These are phyloP conservation scores for Melinaea menophilus DNA, from an alignment of 2,888 invertebrate genomes.

Conservation along the genomic window DNA sequence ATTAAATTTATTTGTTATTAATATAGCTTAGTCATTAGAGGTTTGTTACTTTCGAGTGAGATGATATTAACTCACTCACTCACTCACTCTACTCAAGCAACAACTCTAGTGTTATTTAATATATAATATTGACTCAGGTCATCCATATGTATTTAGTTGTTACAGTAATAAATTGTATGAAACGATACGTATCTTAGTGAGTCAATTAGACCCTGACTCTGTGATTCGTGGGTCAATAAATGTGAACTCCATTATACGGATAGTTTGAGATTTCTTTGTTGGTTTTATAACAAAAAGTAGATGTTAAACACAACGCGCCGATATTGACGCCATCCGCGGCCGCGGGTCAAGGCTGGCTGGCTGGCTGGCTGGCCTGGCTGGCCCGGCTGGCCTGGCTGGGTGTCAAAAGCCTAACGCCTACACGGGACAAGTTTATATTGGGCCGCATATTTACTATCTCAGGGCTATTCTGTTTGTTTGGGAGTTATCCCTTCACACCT, in stretches of 20 bases:
- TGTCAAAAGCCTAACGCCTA: slow-evolving; percentile 51
- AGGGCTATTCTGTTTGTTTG: slow-evolving; percentile 65
- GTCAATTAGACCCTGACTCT: slow-evolving; percentile 36
- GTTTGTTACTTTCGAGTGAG: not conserved
- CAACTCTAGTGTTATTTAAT: not conserved
- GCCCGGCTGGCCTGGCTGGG: no score
- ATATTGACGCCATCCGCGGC: slow-evolving; percentile 65
- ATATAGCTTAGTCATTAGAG: slow-evolving; percentile 21
- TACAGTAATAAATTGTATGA: slow-evolving; percentile 45
- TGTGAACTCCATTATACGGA: slow-evolving; percentile 29
- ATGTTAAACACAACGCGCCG: slow-evolving; percentile 68
- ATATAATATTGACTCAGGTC: not conserved
- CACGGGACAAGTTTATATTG: slow-evolving; percentile 50
- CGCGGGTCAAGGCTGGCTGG: slow-evolving; percentile 65
- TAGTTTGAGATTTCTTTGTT: slow-evolving; percentile 44
- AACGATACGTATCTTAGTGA: slow-evolving; percentile 24
- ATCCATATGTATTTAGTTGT: slow-evolving; percentile 16
- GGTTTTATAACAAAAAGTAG: slow-evolving; percentile 60
- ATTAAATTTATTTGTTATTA: slow-evolving; percentile 52
- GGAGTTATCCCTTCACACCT: slow-evolving; percentile 75
- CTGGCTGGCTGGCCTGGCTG: slow-evolving; percentile 60
- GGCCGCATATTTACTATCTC: slow-evolving; percentile 61
- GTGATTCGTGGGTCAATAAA: slow-evolving; percentile 11
- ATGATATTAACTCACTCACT: no score
- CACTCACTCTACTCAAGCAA: not conserved